Percentiles rank a stretch among this genome's conserved stretches.
These are phyloP conservation scores for Apteryx owenii DNA, from an alignment of 2,113 vertebrate genomes.

Conservation along the genomic window DNA sequence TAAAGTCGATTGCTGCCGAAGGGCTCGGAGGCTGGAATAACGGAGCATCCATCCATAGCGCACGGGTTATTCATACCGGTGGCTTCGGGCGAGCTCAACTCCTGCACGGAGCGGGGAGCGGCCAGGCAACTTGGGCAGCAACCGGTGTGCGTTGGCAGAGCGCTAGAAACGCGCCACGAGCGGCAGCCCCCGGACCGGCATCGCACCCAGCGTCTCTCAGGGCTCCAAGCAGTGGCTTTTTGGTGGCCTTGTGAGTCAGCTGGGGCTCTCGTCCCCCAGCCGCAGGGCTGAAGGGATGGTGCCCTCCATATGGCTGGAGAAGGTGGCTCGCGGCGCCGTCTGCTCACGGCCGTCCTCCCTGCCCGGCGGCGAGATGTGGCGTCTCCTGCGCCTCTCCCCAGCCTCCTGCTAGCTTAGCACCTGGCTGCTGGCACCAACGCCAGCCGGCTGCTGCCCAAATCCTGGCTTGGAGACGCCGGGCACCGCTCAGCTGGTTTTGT, in stretches of 20 bases:
- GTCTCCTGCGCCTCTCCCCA: not conserved
- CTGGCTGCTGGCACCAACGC: not conserved
- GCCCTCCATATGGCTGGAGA: not conserved
- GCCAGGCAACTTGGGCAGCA: not conserved
- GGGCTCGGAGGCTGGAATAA: not conserved
- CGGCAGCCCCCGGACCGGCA: not conserved
- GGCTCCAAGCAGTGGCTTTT: not conserved
- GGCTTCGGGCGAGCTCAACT: not conserved
- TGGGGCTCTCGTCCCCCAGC: not conserved
- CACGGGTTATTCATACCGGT: rapidly evolving
- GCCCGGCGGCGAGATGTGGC: not conserved
- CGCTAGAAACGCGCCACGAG: rapidly evolving
- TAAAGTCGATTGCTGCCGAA: rapidly evolving
- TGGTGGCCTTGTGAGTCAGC: not conserved
- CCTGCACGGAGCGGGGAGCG: rapidly evolving
- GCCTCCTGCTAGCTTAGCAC: slow-evolving; percentile 21
- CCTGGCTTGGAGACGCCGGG: not conserved
- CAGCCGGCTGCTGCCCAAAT: slow-evolving; percentile 43
- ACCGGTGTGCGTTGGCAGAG: rapidly evolving
- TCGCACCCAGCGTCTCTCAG: not conserved
- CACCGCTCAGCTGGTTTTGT: slow-evolving; percentile 33
- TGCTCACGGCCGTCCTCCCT: not conserved
- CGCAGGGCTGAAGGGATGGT: rapidly evolving
- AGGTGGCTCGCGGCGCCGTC: not conserved
- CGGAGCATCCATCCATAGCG: rapidly evolving